These are phyloP conservation scores for Anolis sagrei DNA, from an alignment of 2,113 vertebrate species.

Conservation along the genomic window DNA sequence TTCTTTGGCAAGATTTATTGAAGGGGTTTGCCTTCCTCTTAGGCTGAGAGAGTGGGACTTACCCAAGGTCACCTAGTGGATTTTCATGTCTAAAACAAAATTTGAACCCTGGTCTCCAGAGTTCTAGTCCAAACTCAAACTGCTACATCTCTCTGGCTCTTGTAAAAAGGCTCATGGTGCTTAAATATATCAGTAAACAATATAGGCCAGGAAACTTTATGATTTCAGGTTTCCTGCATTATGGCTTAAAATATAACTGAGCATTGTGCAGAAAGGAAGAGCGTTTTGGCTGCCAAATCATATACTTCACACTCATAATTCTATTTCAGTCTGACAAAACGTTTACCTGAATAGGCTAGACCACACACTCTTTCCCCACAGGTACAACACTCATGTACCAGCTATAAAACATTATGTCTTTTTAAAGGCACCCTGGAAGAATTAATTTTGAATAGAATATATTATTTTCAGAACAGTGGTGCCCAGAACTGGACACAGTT, in stretches of 20 bases:
- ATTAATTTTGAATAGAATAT: background rate
- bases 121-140: too few relatives aligned
- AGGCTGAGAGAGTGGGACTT: too few relatives aligned
- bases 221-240: background rate
- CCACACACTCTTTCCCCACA: background rate
- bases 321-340: background rate
- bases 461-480: too few relatives aligned
- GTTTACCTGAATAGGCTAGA: too few relatives aligned
- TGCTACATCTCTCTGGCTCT: background rate
- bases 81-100: too few relatives aligned
- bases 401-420: background rate
- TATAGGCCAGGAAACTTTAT: background rate
- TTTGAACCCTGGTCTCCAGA: too few relatives aligned
- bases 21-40: too few relatives aligned
- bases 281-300: accelerated
- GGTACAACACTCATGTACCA: background rate
- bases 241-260: slow-evolving; percentile 29
- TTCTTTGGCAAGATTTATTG: too few relatives aligned
- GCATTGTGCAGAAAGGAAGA: slow-evolving; percentile 13
- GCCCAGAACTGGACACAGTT: too few relatives aligned
- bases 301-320: background rate
- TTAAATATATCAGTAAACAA: background rate
- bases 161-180: background rate
- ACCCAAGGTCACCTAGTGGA: too few relatives aligned
- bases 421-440: background rate